Percentiles rank a stretch among this genome's conserved stretches.
Conservation (phyloP, 1,140 invertebrate species). For the Ruditapes philippinarum region DNA sequence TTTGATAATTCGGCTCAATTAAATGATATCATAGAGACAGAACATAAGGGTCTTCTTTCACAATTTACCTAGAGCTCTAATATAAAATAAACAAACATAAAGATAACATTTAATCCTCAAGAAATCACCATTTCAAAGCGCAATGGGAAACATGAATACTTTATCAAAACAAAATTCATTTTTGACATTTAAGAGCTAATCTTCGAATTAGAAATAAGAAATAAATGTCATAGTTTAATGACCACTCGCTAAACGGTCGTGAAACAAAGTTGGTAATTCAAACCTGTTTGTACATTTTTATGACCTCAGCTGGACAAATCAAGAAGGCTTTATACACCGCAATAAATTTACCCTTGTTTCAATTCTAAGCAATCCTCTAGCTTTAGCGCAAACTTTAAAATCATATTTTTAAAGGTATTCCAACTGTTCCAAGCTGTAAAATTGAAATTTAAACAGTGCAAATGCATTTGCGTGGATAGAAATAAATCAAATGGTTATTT, state of each 20-base stretch:
- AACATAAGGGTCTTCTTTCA: no score
- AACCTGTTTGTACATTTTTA: background rate
- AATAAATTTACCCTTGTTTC: background rate
- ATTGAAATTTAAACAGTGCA: background rate
- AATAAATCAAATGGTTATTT: no score
- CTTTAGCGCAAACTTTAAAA: background rate
- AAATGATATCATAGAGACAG: no score
- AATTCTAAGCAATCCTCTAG: background rate
- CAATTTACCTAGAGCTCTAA: no score
- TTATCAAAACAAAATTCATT: background rate
- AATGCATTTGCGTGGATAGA: background rate
- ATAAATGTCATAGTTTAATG: conserved; percentile 18
- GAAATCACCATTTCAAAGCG: background rate
- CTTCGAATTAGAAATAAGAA: background rate
- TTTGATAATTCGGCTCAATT: no score
- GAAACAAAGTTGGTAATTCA: background rate
- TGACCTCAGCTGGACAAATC: background rate
- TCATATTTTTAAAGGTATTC: no score
- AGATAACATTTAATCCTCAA: no score
- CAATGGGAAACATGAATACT: background rate
- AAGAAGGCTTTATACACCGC: background rate
- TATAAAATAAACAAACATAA: no score
- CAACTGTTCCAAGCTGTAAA: background rate
- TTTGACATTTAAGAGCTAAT: conserved; percentile 11
- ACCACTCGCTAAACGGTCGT: background rate